These are phyloP conservation scores for Odontomyia ornata DNA, from an alignment of 2,888 invertebrate species.

Conservation along the genomic window DNA sequence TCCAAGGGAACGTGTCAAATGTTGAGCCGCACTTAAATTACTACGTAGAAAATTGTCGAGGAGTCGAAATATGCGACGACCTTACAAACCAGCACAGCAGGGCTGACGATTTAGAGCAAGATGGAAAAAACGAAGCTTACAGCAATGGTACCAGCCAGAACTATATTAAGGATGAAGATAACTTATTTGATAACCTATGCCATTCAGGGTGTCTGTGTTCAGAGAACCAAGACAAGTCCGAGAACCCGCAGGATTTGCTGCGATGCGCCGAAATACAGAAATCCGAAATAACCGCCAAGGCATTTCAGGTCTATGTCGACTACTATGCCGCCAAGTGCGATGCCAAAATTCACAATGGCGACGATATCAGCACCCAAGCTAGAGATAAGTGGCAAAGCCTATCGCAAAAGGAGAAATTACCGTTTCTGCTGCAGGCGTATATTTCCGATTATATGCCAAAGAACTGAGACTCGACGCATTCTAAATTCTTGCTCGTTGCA, in stretches of 20 bases:
- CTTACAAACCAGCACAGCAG: neutral
- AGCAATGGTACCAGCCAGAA: neutral
- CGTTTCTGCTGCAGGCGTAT: constrained; percentile 48
- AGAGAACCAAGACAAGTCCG: constrained; percentile 26
- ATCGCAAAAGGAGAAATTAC: constrained; percentile 47
- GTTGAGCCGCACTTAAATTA: constrained; percentile 42
- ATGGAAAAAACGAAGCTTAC: neutral
- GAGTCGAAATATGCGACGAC: neutral
- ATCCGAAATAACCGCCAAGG: constrained; percentile 42
- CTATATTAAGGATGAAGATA: constrained; percentile 44
- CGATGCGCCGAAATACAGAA: constrained; percentile 44
- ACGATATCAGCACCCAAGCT: constrained; percentile 26
- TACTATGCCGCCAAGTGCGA: constrained; percentile 33
- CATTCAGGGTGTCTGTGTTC: constrained; percentile 43
- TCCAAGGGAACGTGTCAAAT: constrained; percentile 15
- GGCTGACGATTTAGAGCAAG: neutral
- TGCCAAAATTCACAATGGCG: neutral
- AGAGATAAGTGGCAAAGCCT: constrained; percentile 45
- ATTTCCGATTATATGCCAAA: constrained; percentile 48
- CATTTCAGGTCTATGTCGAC: constrained; percentile 40
- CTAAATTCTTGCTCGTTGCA: neutral
- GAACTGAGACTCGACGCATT: neutral
- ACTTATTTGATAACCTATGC: constrained; percentile 48
- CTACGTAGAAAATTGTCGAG: constrained; percentile 19
- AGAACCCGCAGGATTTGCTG: constrained; percentile 15